These are phyloP conservation scores for Gopherus evgoodei DNA, from an alignment of 2,113 vertebrate species.

Conservation along the genomic window DNA sequence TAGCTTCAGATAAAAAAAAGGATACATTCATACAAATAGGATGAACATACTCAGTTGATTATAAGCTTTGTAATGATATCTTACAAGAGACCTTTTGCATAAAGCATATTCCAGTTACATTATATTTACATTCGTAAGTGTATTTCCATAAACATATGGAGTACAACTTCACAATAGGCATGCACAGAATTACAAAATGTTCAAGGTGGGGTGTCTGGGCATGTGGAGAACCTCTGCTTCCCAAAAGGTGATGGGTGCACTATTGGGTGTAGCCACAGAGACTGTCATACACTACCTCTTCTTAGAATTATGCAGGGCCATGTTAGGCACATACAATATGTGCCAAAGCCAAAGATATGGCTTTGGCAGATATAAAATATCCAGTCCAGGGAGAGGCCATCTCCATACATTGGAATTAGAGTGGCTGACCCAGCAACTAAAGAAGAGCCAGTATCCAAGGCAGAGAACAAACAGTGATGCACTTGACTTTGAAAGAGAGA, in stretches of 20 bases:
- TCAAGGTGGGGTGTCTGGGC: neutral
- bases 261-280: neutral
- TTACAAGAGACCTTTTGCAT: too few species aligned
- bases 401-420: neutral
- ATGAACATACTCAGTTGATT: too few species aligned
- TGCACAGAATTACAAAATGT: neutral
- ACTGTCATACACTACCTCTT: neutral
- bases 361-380: slow-evolving; percentile 11
- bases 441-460: neutral
- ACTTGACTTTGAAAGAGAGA: neutral
- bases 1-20: too few species aligned
- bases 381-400: neutral
- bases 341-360: too few species aligned
- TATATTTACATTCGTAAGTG: too few species aligned
- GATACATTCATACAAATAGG: too few species aligned
- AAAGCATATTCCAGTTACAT: too few species aligned
- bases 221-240: neutral
- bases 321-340: neutral
- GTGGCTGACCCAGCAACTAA: too few species aligned
- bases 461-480: neutral
- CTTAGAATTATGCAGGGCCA: neutral
- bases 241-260: neutral
- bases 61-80: too few species aligned
- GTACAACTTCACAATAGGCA: too few species aligned
- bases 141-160: too few species aligned